phyloP scores from a whole-genome alignment of 1,140 invertebrate genomes.

The Pygmarrhopalites habei region DNA sequence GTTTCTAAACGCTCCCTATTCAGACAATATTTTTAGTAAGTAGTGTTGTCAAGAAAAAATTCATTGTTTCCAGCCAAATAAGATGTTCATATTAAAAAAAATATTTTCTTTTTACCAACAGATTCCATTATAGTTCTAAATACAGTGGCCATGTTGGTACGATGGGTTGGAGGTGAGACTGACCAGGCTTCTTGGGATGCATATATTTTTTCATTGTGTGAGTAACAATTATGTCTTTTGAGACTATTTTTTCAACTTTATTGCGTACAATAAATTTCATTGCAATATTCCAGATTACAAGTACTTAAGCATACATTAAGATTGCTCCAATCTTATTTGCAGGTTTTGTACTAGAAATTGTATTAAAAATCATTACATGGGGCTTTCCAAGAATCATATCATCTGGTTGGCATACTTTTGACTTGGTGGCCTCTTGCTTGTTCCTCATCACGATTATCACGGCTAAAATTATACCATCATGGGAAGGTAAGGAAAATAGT shows the following conservation, averaged over 20 bases:
- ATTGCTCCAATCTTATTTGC: too few species aligned
- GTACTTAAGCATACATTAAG: too few species aligned
- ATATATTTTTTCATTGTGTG: conserved; percentile 60
- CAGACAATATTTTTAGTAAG: conserved; percentile 34
- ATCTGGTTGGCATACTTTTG: conserved; percentile 82
- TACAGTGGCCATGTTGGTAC: conserved; percentile 58
- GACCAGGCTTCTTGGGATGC: conserved; percentile 69
- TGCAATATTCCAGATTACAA: too few species aligned
- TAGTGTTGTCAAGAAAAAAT: too few species aligned
- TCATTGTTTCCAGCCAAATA: too few species aligned
- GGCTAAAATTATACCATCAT: conserved; percentile 20
- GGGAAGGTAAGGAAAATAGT: too few species aligned
- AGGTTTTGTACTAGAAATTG: conserved; percentile 71
- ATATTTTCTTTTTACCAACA: too few species aligned
- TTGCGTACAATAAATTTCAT: too few species aligned
- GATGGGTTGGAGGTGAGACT: conserved; percentile 48
- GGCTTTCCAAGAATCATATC: conserved; percentile 64
- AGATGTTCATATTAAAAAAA: too few species aligned
- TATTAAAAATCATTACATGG: conserved; percentile 63
- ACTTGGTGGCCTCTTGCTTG: conserved; percentile 60
- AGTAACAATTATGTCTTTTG: conserved; percentile 43
- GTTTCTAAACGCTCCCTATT: conserved; percentile 31
- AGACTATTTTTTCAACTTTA: too few species aligned
- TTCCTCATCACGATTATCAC: conserved; percentile 27
- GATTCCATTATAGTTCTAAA: conserved; percentile 60